phyloP scores from a whole-genome alignment of 64 coral and sea anemone species.

The Pocillopora verrucosa region DNA sequence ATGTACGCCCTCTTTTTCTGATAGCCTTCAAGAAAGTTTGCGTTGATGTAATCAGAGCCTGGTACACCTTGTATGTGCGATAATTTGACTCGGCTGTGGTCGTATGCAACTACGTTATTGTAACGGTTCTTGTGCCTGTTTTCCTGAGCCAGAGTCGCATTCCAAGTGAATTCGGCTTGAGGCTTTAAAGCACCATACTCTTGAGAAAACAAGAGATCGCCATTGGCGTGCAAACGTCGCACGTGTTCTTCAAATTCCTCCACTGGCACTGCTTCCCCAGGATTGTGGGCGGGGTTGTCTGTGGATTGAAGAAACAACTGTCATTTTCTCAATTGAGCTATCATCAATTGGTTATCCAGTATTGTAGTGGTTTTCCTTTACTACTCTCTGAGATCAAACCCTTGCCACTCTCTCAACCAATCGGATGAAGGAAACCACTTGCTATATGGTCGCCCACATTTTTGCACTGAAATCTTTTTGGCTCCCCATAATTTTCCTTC shows the following conservation, averaged over 20 bases:
- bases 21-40: constrained; percentile 80
- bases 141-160: constrained; percentile 47
- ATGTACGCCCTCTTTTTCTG: constrained; percentile 77
- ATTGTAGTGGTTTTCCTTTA: too few species aligned
- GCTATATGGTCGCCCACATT: too few species aligned
- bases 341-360: neutral
- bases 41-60: constrained; percentile 69
- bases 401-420: too few species aligned
- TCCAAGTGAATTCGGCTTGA: constrained; percentile 26
- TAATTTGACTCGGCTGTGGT: constrained; percentile 70
- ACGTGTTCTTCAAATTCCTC: constrained; percentile 62
- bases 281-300: constrained; percentile 32
- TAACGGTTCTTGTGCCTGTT: constrained; percentile 81
- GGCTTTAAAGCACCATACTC: constrained; percentile 51
- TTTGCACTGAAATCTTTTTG: too few species aligned
- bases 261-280: constrained; percentile 30
- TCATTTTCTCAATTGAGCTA: neutral
- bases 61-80: constrained; percentile 26
- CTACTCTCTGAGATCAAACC: too few species aligned
- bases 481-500: too few species aligned
- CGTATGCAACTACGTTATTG: constrained; percentile 69
- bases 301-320: neutral
- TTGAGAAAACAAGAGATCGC: constrained; percentile 69
- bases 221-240: constrained; percentile 49
- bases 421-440: too few species aligned